Evolutionary conservation across 92 coral and sea anemone species (phyloP).

Genomic region (Actinernus sp.): DNA sequence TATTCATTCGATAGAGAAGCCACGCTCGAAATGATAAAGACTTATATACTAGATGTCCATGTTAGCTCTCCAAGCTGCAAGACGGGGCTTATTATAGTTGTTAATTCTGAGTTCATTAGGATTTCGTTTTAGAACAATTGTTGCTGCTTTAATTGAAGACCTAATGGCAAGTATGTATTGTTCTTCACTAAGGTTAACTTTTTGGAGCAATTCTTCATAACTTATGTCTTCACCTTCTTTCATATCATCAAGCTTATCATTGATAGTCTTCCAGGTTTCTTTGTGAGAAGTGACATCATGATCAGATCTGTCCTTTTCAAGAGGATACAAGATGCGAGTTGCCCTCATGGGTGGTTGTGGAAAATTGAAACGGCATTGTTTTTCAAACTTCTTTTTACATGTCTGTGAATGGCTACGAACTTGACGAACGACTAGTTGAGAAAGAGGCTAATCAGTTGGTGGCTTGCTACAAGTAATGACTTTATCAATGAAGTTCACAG

Average conservation of each 20-base stretch:
- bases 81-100: conserved; percentile 22
- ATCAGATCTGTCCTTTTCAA: not conserved
- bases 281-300: not conserved
- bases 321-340: conserved; percentile 17
- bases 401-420: conserved; percentile 19
- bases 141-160: not conserved
- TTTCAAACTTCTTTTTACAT: conserved; percentile 19
- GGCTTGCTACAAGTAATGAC: not conserved
- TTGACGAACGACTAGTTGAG: not conserved
- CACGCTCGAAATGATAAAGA: no score
- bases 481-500: not conserved
- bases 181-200: not conserved
- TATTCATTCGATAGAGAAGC: no score
- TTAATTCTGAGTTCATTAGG: not conserved
- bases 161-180: not conserved
- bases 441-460: not conserved
- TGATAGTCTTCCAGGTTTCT: conserved; percentile 50
- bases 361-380: conserved; percentile 36
- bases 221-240: conserved; percentile 23
- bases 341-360: conserved; percentile 54
- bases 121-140: not conserved
- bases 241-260: conserved; percentile 32
- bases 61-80: conserved; percentile 56
- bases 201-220: not conserved
- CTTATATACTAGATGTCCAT: conserved; percentile 59